These are phyloP conservation scores for Ellobius talpinus DNA, from an alignment of 2,113 vertebrate genomes.

Conservation along the genomic window DNA sequence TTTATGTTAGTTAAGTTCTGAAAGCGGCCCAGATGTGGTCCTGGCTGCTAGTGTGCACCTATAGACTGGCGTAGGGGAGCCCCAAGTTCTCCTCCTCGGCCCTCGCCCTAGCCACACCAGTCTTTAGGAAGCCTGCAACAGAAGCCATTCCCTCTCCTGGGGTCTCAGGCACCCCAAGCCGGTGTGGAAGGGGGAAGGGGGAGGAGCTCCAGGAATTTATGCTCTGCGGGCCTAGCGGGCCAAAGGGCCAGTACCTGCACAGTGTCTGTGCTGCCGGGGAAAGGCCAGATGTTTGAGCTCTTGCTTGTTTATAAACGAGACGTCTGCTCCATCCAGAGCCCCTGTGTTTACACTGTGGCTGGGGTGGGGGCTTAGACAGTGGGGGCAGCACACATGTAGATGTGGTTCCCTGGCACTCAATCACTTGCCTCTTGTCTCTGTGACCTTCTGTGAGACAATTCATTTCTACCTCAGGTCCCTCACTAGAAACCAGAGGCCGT, in stretches of 20 bases:
- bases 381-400: not conserved
- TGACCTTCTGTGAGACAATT: not conserved
- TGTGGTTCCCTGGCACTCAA: not conserved
- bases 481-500: not conserved
- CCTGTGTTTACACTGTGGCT: conserved; percentile 53
- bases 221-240: not conserved
- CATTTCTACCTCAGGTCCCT: conserved; percentile 28
- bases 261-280: conserved; percentile 20
- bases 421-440: not conserved
- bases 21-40: not conserved
- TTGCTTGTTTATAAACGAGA: conserved; percentile 79
- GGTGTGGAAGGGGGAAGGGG: not conserved
- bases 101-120: too few species aligned
- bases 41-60: rapidly evolving
- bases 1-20: not conserved
- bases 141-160: not conserved
- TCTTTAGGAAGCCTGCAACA: not conserved
- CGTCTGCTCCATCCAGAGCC: conserved; percentile 62
- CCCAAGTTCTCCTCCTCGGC: not conserved
- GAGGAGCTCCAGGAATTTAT: not conserved
- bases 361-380: not conserved
- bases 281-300: conserved; percentile 75
- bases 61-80: rapidly evolving
- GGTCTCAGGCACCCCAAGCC: not conserved
- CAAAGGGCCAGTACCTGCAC: conserved; percentile 71